Conservation (phyloP, 2,888 invertebrate species). For the Pollenia labialis region DNA sequence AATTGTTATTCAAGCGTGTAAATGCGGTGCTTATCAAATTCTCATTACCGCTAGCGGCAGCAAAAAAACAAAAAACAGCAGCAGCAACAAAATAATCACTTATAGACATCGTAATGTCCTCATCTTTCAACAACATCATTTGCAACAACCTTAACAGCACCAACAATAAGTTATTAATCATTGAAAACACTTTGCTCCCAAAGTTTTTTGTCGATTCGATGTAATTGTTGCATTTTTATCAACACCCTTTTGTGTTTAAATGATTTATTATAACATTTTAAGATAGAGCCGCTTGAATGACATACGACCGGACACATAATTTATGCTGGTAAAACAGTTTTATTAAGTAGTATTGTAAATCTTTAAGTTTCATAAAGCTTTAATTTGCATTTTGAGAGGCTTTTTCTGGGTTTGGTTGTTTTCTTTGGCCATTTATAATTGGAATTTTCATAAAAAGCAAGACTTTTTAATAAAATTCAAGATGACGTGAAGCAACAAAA, state of each 20-base stretch:
- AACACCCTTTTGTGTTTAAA: constrained; percentile 52
- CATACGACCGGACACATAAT: constrained; percentile 12
- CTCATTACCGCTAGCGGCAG: constrained; percentile 19
- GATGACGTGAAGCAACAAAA: not conserved
- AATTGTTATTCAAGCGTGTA: constrained; percentile 13
- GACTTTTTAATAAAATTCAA: not conserved
- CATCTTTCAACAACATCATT: constrained; percentile 14
- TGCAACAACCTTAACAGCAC: constrained; percentile 30
- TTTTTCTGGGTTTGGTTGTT: not conserved
- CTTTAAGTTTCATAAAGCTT: constrained; percentile 16
- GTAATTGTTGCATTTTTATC: constrained; percentile 40
- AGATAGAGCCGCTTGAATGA: constrained; percentile 18
- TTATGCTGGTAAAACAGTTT: constrained; percentile 22
- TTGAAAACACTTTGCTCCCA: constrained; percentile 39
- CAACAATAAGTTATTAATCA: constrained; percentile 50
- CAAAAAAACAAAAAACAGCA: not conserved
- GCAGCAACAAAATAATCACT: constrained; percentile 25
- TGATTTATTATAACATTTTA: constrained; percentile 31
- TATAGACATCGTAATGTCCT: constrained; percentile 14
- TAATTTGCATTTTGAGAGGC: constrained; percentile 48
- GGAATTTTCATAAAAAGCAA: no score
- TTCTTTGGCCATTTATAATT: not conserved
- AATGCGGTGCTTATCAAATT: constrained; percentile 41
- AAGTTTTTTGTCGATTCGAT: not conserved
- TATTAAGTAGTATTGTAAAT: constrained; percentile 9